A percentile compares a stretch with the other conserved stretches of the same genome.
Evolutionary conservation across 2,797 vertebrate genomes (phyloP).

Genomic region (Carcharodon carcharias): DNA sequence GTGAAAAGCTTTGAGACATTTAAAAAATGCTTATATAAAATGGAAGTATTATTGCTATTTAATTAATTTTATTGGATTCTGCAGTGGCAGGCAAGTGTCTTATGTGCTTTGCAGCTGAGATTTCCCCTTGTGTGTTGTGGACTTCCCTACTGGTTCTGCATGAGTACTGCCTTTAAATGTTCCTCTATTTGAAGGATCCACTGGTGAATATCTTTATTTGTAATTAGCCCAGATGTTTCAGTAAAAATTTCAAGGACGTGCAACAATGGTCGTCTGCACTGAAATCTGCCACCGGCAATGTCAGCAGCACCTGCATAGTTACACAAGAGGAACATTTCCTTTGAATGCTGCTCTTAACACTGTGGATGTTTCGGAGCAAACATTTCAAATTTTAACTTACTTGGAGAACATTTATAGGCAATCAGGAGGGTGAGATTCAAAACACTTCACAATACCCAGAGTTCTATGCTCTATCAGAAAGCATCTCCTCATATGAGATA

Average conservation of each 20-base stretch:
- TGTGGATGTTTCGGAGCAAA: not conserved
- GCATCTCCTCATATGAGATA: not conserved
- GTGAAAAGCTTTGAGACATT: not conserved
- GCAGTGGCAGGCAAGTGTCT: not conserved
- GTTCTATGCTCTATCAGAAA: not conserved
- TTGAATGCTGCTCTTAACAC: not conserved
- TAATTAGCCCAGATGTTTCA: slow-evolving; percentile 8
- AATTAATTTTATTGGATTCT: slow-evolving; percentile 32
- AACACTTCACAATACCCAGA: not conserved
- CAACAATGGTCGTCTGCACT: not conserved
- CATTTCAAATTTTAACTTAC: not conserved
- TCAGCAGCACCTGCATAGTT: not conserved
- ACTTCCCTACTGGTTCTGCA: slow-evolving; percentile 12
- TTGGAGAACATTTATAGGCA: not conserved
- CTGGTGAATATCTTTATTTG: slow-evolving; percentile 7
- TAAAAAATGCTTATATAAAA: slow-evolving; percentile 24
- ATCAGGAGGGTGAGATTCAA: not conserved
- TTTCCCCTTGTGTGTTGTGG: slow-evolving; percentile 26
- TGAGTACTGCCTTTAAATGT: slow-evolving; percentile 18
- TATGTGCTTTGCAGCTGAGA: not conserved
- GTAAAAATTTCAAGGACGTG: not conserved
- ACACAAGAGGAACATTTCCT: not conserved
- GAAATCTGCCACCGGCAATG: slow-evolving; percentile 15
- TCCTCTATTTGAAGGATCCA: slow-evolving; percentile 28
- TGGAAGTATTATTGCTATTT: slow-evolving; percentile 6